phyloP scores from a whole-genome alignment of 1,140 invertebrate genomes.

The Drosophila simulans region DNA sequence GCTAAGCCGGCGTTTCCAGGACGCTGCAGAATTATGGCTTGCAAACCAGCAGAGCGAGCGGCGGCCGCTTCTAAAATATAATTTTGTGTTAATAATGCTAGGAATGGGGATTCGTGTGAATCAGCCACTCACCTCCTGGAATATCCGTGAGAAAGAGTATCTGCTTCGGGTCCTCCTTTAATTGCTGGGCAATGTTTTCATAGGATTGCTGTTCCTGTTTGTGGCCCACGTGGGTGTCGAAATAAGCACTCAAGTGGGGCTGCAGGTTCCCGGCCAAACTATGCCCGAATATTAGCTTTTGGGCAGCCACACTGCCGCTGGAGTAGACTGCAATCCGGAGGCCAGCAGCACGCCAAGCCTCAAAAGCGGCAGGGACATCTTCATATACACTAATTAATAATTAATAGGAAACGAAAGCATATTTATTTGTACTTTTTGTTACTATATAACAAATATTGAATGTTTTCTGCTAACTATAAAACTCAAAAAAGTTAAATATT shows the following conservation, averaged over 20 bases:
- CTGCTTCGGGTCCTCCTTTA: conserved; percentile 87
- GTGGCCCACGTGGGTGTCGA: conserved; percentile 93
- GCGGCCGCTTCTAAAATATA: conserved; percentile 90
- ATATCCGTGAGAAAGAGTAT: conserved; percentile 95
- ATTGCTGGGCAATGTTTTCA: conserved; percentile 89
- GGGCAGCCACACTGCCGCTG: conserved; percentile 95
- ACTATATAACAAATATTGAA: too few relatives aligned
- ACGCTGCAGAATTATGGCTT: conserved; percentile 88
- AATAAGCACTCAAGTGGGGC: conserved; percentile 91
- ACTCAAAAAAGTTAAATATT: too few relatives aligned
- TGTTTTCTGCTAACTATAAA: too few relatives aligned
- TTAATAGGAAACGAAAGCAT: too few relatives aligned
- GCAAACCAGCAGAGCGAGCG: conserved; percentile 90
- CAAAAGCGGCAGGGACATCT: conserved; percentile 91
- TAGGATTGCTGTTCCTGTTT: conserved; percentile 92
- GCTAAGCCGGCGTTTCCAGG: conserved; percentile 89
- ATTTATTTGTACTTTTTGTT: too few relatives aligned
- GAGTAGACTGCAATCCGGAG: conserved; percentile 95
- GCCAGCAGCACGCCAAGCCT: conserved; percentile 88
- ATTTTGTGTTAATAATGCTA: neutral
- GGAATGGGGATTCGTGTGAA: too few relatives aligned
- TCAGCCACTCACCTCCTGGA: conserved; percentile 88
- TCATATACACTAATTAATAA: conserved; percentile 89
- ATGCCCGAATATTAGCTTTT: conserved; percentile 94
- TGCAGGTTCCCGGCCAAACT: conserved; percentile 91